Percentiles rank a stretch among this genome's conserved stretches.
Conservation (phyloP, 1,140 invertebrate genomes). For the Musca domestica region DNA sequence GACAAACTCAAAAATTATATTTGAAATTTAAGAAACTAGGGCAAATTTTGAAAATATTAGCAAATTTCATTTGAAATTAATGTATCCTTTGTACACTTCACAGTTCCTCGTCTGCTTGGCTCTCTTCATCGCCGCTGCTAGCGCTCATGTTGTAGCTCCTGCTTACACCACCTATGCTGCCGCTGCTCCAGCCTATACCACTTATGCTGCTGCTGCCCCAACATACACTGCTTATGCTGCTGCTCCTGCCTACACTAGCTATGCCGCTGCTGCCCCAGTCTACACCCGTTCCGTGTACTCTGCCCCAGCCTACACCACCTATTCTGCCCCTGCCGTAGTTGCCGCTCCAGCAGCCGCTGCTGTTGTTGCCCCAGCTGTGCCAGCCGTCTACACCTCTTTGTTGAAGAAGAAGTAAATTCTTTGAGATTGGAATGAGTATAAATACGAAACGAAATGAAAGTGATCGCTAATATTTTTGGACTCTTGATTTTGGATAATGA, state of each 20-base stretch:
- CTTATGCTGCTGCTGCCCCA: neutral
- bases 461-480: no score
- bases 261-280: slow-evolving; percentile 10
- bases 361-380: no score
- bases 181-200: neutral
- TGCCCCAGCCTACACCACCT: slow-evolving; percentile 20
- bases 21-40: no score
- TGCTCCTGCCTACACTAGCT: slow-evolving; percentile 5
- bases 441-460: no score
- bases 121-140: neutral
- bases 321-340: slow-evolving; percentile 27
- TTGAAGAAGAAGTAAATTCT: neutral
- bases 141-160: neutral
- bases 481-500: no score
- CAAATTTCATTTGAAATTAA: neutral
- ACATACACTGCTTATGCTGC: slow-evolving; percentile 7
- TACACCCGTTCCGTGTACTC: neutral
- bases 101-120: neutral
- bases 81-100: neutral
- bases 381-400: neutral
- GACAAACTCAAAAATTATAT: neutral
- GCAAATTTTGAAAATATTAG: neutral
- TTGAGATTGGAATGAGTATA: no score
- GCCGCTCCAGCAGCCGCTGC: neutral
- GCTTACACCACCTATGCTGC: neutral